These are phyloP conservation scores for Hymenochirus boettgeri DNA, from an alignment of 2,113 vertebrate genomes.

Conservation along the genomic window DNA sequence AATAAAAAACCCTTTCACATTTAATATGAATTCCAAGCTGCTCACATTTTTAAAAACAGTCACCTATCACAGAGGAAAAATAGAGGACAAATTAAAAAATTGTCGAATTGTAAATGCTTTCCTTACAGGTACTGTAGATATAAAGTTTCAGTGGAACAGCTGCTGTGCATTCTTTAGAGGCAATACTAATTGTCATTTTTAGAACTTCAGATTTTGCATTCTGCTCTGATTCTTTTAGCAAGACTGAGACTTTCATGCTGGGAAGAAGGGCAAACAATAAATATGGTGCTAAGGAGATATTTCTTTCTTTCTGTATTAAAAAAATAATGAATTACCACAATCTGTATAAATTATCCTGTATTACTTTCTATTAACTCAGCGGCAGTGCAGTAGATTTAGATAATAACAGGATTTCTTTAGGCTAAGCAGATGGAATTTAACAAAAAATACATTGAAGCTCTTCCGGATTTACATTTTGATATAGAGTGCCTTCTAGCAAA, in stretches of 20 bases:
- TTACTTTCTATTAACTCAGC: slow-evolving; percentile 20
- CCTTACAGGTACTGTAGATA: no score
- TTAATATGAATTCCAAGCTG: no score
- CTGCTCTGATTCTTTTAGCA: slow-evolving; percentile 9
- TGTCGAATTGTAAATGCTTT: no score
- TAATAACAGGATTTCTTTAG: neutral
- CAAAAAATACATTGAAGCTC: neutral
- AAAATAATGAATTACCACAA: neutral
- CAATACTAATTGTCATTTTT: no score
- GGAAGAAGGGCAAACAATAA: slow-evolving; percentile 1
- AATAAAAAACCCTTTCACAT: no score
- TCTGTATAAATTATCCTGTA: neutral
- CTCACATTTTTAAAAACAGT: no score
- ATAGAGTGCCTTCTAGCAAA: neutral
- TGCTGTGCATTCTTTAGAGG: no score
- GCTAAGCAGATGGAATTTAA: neutral
- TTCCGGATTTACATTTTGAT: neutral
- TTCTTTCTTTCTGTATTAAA: neutral
- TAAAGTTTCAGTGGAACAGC: no score
- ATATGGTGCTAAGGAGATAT: slow-evolving; percentile 3
- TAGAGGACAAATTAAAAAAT: no score
- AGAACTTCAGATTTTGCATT: neutral
- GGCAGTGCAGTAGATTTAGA: slow-evolving; percentile 3
- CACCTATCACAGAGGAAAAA: no score
- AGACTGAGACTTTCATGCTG: slow-evolving; percentile 4